Conservation (phyloP, 2,888 invertebrate species). For the Hipparchia sbordonii region DNA sequence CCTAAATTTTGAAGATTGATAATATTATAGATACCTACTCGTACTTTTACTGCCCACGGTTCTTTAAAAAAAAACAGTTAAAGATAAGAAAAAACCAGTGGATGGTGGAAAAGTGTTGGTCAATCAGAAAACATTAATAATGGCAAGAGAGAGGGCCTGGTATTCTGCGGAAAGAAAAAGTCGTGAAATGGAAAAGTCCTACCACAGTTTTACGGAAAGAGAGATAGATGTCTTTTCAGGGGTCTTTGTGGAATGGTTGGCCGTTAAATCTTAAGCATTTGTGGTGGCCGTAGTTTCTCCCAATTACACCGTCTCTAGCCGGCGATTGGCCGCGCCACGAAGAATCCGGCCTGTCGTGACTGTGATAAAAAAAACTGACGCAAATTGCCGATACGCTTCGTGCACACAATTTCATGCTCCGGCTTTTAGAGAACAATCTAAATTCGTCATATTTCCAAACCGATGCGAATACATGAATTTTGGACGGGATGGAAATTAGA, state of each 20-base stretch:
- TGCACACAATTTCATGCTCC: conserved; percentile 81
- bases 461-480: conserved; percentile 51
- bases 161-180: neutral
- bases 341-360: conserved; percentile 81
- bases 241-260: conserved; percentile 60
- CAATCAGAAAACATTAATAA: neutral
- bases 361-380: conserved; percentile 80
- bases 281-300: conserved; percentile 79
- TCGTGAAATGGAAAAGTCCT: conserved; percentile 1
- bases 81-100: too few species aligned
- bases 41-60: too few species aligned
- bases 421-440: conserved; percentile 70
- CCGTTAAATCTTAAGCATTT: conserved; percentile 72
- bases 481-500: conserved; percentile 45
- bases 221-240: conserved; percentile 53
- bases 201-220: conserved; percentile 12
- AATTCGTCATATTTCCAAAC: conserved; percentile 77
- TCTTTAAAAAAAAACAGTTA: too few species aligned
- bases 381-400: conserved; percentile 82
- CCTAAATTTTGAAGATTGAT: too few species aligned
- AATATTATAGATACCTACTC: too few species aligned
- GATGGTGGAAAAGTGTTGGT: neutral
- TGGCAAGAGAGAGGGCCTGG: neutral
- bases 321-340: conserved; percentile 72
- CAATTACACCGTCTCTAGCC: conserved; percentile 79